phyloP scores from a whole-genome alignment of 2,888 invertebrate species.

The Neoscelio sp. region DNA sequence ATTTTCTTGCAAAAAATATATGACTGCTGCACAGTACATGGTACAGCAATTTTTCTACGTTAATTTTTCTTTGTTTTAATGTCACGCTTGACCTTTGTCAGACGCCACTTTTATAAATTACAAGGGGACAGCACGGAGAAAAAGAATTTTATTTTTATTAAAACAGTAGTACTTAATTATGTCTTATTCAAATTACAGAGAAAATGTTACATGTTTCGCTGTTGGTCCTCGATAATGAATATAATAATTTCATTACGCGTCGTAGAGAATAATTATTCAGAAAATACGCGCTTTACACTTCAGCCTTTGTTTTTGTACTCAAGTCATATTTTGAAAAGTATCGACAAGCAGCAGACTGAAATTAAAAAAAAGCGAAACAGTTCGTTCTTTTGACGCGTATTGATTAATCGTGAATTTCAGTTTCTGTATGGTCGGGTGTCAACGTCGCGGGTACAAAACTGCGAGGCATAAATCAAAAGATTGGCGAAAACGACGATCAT shows the following conservation, averaged over 20 bases:
- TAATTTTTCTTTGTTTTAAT: constrained; percentile 47
- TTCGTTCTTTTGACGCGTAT: constrained; percentile 37
- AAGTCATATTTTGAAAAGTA: constrained; percentile 31
- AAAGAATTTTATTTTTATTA: constrained; percentile 36
- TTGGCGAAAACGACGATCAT: constrained; percentile 84
- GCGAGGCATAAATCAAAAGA: constrained; percentile 84
- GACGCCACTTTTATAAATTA: constrained; percentile 31
- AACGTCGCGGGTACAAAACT: constrained; percentile 86
- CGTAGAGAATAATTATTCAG: too few relatives aligned
- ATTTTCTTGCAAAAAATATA: constrained; percentile 39
- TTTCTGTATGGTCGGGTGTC: constrained; percentile 87
- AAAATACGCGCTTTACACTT: too few relatives aligned
- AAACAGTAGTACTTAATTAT: constrained; percentile 30
- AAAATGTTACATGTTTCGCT: neutral
- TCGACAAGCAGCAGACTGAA: constrained; percentile 10
- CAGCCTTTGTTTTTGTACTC: constrained; percentile 5
- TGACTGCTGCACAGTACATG: neutral
- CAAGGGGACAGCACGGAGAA: constrained; percentile 2
- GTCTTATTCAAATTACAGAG: constrained; percentile 11
- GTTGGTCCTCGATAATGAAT: too few relatives aligned
- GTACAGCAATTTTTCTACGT: constrained; percentile 33
- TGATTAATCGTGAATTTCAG: constrained; percentile 76
- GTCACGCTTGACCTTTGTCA: constrained; percentile 32
- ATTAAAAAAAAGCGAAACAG: constrained; percentile 28
- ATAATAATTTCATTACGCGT: too few relatives aligned